A percentile compares a stretch with the other conserved stretches of the same genome.
Conservation (phyloP, 2,113 vertebrate genomes). For the Catharus minimus region DNA sequence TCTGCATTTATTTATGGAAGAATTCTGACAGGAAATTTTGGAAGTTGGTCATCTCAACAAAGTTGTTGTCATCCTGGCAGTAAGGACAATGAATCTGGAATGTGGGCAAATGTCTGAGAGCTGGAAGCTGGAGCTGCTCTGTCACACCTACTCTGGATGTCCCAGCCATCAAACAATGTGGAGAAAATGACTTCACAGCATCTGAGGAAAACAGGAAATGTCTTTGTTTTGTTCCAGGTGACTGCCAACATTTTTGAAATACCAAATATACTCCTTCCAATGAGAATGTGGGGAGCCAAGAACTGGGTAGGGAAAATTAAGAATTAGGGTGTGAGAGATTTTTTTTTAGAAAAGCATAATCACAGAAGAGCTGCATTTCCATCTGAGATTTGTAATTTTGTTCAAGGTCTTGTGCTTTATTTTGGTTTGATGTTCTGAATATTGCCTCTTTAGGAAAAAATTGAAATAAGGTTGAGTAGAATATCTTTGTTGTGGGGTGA, state of each 20-base stretch:
- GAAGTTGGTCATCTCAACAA: not conserved
- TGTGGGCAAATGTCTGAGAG: not conserved
- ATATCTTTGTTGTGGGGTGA: not conserved
- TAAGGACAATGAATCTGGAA: not conserved
- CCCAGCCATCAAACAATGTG: not conserved
- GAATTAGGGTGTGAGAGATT: not conserved
- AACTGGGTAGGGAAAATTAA: not conserved
- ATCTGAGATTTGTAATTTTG: not conserved
- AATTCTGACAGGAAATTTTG: not conserved
- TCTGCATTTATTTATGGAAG: not conserved
- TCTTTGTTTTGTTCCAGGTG: not conserved
- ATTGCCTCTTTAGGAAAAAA: not conserved
- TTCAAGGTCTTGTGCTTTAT: not conserved
- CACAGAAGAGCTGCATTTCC: not conserved
- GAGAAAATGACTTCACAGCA: not conserved
- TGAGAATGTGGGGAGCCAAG: not conserved
- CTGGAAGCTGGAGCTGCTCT: not conserved
- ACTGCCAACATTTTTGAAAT: not conserved
- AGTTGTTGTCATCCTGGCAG: not conserved
- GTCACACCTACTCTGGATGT: not conserved
- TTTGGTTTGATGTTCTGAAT: not conserved
- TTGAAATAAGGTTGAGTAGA: not conserved
- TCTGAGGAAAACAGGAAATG: not conserved
- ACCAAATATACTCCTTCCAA: not conserved
- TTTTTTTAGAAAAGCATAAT: not conserved